Percentiles rank a stretch among this genome's conserved stretches.
Evolutionary conservation across 2,888 invertebrate genomes (phyloP).

Genomic region (Autographa pulchrina): DNA sequence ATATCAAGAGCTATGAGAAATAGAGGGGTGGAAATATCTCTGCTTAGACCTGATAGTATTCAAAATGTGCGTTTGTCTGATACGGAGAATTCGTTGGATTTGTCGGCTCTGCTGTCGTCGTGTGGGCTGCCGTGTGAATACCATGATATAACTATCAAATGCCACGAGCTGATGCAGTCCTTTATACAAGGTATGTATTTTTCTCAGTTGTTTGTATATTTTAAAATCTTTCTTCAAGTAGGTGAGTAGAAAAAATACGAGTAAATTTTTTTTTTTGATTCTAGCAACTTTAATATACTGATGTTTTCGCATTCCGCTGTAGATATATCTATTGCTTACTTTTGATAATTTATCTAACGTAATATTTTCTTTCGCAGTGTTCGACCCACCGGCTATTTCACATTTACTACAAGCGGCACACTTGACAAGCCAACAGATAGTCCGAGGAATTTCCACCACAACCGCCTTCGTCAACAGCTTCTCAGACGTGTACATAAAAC

Average conservation of each 20-base stretch:
- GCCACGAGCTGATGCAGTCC: slow-evolving; percentile 81
- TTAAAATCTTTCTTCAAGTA: too few relatives aligned
- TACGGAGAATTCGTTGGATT: slow-evolving; percentile 79
- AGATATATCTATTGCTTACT: too few relatives aligned
- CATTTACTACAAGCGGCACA: slow-evolving; percentile 91
- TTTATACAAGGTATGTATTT: slow-evolving; percentile 81
- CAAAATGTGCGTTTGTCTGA: slow-evolving; percentile 72
- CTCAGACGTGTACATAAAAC: slow-evolving; percentile 91
- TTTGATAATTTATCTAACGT: too few relatives aligned
- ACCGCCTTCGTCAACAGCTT: slow-evolving; percentile 90
- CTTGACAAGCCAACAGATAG: slow-evolving; percentile 91
- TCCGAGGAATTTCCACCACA: slow-evolving; percentile 88
- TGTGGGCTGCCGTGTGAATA: slow-evolving; percentile 79
- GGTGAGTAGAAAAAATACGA: too few relatives aligned
- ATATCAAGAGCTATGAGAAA: slow-evolving; percentile 99
- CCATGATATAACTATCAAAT: slow-evolving; percentile 76
- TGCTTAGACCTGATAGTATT: slow-evolving; percentile 76
- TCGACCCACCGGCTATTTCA: slow-evolving; percentile 90
- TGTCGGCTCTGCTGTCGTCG: slow-evolving; percentile 80
- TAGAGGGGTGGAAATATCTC: slow-evolving; percentile 96
- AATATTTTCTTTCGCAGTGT: slow-evolving; percentile 76
- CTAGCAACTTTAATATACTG: too few relatives aligned
- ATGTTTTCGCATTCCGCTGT: too few relatives aligned
- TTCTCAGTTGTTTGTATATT: not conserved
- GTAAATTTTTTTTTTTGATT: too few relatives aligned